Evolutionary conservation across 2,797 vertebrate genomes (phyloP).

Genomic region (Botia almorhae): DNA sequence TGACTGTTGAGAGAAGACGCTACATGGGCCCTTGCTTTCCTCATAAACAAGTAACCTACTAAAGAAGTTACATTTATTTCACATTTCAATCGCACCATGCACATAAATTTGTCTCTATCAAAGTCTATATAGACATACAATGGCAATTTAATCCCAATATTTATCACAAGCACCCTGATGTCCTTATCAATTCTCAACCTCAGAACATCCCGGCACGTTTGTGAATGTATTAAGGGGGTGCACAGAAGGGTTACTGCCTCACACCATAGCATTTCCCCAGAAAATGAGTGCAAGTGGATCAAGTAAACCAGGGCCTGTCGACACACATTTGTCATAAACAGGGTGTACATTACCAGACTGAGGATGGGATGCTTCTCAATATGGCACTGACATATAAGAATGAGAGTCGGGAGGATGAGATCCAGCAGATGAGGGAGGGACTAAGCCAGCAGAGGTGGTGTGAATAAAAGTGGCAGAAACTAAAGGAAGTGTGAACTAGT

Average conservation of each 20-base stretch:
- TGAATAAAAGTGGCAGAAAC: conserved; percentile 76
- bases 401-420: conserved; percentile 38
- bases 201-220: not conserved
- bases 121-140: not conserved
- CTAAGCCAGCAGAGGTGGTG: conserved; percentile 46
- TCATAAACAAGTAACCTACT: too few species aligned
- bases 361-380: conserved; percentile 38
- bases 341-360: conserved; percentile 41
- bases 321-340: conserved; percentile 50
- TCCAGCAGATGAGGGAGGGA: conserved; percentile 23
- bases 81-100: conserved; percentile 8
- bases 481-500: conserved; percentile 75
- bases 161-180: not conserved
- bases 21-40: conserved; percentile 1
- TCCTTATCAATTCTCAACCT: not conserved
- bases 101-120: not conserved
- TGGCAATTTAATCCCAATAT: not conserved
- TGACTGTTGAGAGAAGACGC: conserved; percentile 39
- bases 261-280: not conserved
- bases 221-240: not conserved
- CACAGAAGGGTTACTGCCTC: not conserved
- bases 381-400: conserved; percentile 42
- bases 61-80: too few species aligned
- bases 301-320: conserved; percentile 49
- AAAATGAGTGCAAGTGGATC: conserved; percentile 40